A percentile compares a stretch with the other conserved stretches of the same genome.
phyloP scores from a whole-genome alignment of 2,888 invertebrate species.

The Apeira syringaria region DNA sequence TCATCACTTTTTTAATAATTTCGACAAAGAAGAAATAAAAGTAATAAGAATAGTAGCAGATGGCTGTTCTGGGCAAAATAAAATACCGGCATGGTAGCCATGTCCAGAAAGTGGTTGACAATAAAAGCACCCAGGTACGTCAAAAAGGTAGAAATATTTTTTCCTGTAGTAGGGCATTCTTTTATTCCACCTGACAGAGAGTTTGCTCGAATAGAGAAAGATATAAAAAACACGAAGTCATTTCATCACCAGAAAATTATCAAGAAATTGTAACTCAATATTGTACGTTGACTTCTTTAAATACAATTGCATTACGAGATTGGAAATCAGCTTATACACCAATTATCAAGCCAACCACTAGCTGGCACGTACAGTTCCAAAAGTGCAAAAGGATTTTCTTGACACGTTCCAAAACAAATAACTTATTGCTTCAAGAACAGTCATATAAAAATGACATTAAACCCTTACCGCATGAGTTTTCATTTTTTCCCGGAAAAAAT shows the following conservation, averaged over 20 bases:
- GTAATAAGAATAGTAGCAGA: background rate
- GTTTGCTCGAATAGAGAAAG: background rate
- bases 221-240: background rate
- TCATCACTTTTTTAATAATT: background rate
- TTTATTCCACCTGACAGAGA: background rate
- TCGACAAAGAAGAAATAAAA: too few species aligned
- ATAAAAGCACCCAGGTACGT: background rate
- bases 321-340: background rate
- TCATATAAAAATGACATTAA: too few species aligned
- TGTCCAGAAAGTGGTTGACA: background rate
- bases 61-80: slow-evolving; percentile 5
- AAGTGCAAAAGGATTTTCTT: background rate
- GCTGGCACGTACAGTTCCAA: background rate
- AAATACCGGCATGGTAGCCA: background rate
- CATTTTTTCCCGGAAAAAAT: too few species aligned
- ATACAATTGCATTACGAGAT: background rate
- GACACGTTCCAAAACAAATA: too few species aligned
- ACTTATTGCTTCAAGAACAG: too few species aligned
- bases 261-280: background rate
- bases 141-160: background rate
- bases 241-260: too few species aligned
- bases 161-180: background rate
- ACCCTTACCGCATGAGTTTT: too few species aligned
- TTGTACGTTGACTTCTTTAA: background rate
- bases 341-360: background rate